These are phyloP conservation scores for Drosophila lowei DNA, from an alignment of 1,140 invertebrate species.

Conservation along the genomic window DNA sequence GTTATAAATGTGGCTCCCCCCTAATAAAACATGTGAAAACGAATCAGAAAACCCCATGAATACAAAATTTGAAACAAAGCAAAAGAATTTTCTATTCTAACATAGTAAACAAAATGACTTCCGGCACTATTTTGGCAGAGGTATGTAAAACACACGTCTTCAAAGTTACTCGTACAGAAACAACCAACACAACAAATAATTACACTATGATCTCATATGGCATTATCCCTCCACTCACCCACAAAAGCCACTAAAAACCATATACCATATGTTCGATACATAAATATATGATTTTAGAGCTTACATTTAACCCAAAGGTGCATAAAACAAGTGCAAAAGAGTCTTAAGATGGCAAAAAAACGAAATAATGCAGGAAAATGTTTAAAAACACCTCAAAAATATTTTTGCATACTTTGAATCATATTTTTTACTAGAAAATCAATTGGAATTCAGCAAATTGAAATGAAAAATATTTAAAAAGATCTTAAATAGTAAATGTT, in stretches of 20 bases:
- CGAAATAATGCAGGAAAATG: not conserved
- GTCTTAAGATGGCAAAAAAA: too few species aligned
- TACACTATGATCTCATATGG: constrained; percentile 22
- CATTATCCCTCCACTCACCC: constrained; percentile 26
- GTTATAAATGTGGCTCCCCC: not conserved
- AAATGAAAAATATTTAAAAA: not conserved
- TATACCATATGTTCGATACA: too few species aligned
- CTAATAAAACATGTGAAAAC: constrained; percentile 20
- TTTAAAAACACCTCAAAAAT: not conserved
- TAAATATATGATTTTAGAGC: not conserved
- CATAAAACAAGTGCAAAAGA: constrained; percentile 3
- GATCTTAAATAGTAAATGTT: not conserved
- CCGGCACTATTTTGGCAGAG: constrained; percentile 83
- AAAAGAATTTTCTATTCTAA: constrained; percentile 61
- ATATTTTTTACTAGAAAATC: not conserved
- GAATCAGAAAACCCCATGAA: constrained; percentile 31
- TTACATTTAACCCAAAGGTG: constrained; percentile 9
- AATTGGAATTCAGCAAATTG: not conserved
- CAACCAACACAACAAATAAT: constrained; percentile 22
- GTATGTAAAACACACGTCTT: constrained; percentile 82
- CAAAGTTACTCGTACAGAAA: constrained; percentile 35
- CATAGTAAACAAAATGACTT: constrained; percentile 82
- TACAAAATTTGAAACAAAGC: constrained; percentile 35
- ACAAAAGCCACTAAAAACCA: constrained; percentile 8
- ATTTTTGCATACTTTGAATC: too few species aligned